A percentile compares a stretch with the other conserved stretches of the same genome.
Evolutionary conservation across 2,797 vertebrate species (phyloP).

Genomic region (Eulemur coronatus): DNA sequence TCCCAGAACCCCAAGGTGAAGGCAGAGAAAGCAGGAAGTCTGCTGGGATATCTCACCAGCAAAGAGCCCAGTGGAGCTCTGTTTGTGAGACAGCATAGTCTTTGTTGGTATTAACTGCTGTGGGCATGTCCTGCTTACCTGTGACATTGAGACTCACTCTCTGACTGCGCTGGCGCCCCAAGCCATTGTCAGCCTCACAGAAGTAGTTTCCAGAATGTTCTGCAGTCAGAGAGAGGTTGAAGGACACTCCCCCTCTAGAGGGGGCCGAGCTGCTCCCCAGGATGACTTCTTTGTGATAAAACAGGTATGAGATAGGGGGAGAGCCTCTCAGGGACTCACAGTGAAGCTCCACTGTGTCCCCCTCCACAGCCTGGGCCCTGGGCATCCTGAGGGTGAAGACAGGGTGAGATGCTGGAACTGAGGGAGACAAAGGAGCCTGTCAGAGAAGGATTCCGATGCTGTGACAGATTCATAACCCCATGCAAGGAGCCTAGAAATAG

Average conservation of each 20-base stretch:
- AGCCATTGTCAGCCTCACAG: conserved; percentile 62
- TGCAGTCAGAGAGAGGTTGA: conserved; percentile 16
- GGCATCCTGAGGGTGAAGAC: not conserved
- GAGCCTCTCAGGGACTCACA: conserved; percentile 59
- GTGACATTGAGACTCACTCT: not conserved
- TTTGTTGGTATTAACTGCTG: not conserved
- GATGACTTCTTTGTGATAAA: not conserved
- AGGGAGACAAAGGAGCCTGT: not conserved
- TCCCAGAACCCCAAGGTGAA: not conserved
- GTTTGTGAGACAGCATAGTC: not conserved
- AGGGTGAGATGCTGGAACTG: conserved; percentile 25
- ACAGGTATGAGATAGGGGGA: conserved; percentile 33
- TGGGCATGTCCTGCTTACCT: not conserved
- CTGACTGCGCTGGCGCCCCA: not conserved
- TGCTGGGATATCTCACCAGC: too few species aligned
- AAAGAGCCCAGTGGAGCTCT: not conserved
- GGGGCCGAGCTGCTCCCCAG: not conserved
- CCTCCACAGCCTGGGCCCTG: not conserved
- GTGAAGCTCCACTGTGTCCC: not conserved
- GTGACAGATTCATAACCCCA: not conserved
- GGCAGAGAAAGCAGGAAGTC: not conserved
- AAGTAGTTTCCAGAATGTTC: conserved; percentile 58
- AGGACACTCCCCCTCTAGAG: not conserved
- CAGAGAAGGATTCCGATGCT: not conserved
- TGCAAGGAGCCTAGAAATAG: not conserved